Evolutionary conservation across 2,888 invertebrate species (phyloP).

Genomic region (Gryllus longicercus): DNA sequence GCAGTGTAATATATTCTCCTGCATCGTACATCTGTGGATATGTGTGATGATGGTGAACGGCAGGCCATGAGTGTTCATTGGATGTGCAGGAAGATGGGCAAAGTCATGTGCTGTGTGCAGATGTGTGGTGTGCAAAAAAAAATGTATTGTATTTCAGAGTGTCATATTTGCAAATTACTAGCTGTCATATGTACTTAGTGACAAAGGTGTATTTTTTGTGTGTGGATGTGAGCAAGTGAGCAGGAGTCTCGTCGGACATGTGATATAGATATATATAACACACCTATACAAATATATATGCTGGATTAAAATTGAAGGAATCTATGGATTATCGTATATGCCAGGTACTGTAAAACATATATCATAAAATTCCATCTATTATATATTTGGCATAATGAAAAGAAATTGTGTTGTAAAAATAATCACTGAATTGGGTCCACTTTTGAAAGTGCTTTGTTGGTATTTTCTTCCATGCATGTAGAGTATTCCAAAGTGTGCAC

Average conservation of each 20-base stretch:
- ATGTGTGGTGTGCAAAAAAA: neutral
- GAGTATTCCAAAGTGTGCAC: neutral
- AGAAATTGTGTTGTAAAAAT: constrained; percentile 26
- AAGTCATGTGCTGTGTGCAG: neutral
- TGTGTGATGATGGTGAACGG: neutral
- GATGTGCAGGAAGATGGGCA: neutral
- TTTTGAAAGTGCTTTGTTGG: constrained; percentile 27
- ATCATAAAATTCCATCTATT: constrained; percentile 18
- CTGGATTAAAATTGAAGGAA: neutral
- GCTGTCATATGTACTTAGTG: constrained; percentile 20
- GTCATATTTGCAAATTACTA: constrained; percentile 11
- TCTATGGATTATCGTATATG: constrained; percentile 30
- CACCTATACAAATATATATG: constrained; percentile 11
- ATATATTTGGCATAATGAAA: constrained; percentile 21
- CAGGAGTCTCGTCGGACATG: constrained; percentile 5
- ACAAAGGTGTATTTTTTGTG: constrained; percentile 23
- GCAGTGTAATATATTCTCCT: neutral
- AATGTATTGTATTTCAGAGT: constrained; percentile 2
- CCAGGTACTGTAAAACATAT: constrained; percentile 29
- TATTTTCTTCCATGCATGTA: constrained; percentile 27
- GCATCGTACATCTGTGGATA: neutral
- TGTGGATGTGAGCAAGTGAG: constrained; percentile 18
- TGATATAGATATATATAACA: constrained; percentile 20
- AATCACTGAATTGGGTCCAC: constrained; percentile 30
- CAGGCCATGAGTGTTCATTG: neutral